Evolutionary conservation across 2,797 vertebrate genomes (phyloP), one percentile per base, ranked within the genome.

Genomic region (Falco columbarius): DNA sequence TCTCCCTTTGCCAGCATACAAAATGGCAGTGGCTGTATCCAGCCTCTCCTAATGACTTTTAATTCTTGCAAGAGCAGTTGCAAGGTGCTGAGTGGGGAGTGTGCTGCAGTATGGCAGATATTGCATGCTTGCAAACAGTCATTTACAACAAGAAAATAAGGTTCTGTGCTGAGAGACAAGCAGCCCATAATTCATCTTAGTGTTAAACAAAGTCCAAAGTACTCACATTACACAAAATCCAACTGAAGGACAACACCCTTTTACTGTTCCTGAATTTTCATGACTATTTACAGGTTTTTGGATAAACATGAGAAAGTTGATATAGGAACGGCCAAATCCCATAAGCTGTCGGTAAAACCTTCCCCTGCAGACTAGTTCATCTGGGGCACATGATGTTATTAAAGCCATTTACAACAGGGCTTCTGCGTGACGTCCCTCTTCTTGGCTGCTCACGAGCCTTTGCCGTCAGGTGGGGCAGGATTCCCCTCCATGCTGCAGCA

Each of bases 181-280:
- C 65, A 85, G 67, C 67, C 52, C 29, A 4, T 56, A 73, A 70
- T 40, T 89, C 74, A 14, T 55, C 29, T 59, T 52, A 9, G 79
- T 63, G 89, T 86, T 67, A 95, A 87, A 26, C 67, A 89, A 92
- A 94, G 94, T 89, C 94, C 94, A 87, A 92, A 94, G 91, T 80
- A 13, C 84, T 91, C 79, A 36, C 52, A 2, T 86, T 90, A 81
- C 92, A 91, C 65, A 58, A 89, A 94, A 96, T 30, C 68, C 86
- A 80, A 51, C 59, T 0, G 1, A 38, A 89, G 55, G 94, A n/a
- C 63, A 94, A 81, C 93, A 82, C 90, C 91, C 89, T 85, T 81
- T 86, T 92, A 40, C 83, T 44, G 77, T 42, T 91, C 55, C 81
- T n/a, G 84, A 52, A 46, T 82, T 92, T 96, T 95, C 74, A 68